Conservation (phyloP, 2,888 invertebrate species). For the Orchesella flavescens region DNA sequence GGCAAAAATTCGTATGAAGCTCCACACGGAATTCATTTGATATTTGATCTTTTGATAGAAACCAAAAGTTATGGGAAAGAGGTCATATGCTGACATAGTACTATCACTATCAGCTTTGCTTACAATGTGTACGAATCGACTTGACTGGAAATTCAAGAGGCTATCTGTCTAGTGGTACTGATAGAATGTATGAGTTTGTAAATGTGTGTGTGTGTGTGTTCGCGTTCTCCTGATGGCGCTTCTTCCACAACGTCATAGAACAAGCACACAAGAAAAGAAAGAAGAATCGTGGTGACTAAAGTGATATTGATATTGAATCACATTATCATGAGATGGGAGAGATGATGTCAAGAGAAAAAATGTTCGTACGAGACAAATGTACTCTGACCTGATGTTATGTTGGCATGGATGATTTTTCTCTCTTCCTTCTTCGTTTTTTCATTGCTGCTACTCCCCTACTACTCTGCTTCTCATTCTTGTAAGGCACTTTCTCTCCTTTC, state of each 20-base stretch:
- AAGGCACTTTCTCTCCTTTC: slow-evolving; percentile 36
- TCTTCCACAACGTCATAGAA: slow-evolving; percentile 34
- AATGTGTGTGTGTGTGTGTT: slow-evolving; percentile 26
- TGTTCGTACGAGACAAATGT: slow-evolving; percentile 65
- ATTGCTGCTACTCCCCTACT: too few species aligned
- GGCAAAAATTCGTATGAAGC: slow-evolving; percentile 35
- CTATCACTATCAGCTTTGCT: slow-evolving; percentile 39
- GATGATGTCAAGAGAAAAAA: slow-evolving; percentile 63
- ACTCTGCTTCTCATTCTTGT: slow-evolving; percentile 8
- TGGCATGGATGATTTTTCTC: slow-evolving; percentile 62
- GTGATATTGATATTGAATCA: slow-evolving; percentile 70
- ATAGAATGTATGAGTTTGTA: slow-evolving; percentile 31
- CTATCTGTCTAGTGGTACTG: slow-evolving; percentile 29
- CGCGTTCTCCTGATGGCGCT: slow-evolving; percentile 25
- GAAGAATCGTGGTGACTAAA: slow-evolving; percentile 47
- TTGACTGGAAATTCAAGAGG: slow-evolving; percentile 56
- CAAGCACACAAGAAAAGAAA: slow-evolving; percentile 5
- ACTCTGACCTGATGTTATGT: slow-evolving; percentile 65
- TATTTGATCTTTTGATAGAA: slow-evolving; percentile 59
- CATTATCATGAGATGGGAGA: slow-evolving; percentile 69
- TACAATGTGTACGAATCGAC: slow-evolving; percentile 31
- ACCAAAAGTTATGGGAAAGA: slow-evolving; percentile 56
- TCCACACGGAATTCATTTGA: slow-evolving; percentile 48
- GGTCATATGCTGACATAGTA: slow-evolving; percentile 54
- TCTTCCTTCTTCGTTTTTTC: slow-evolving; percentile 34